Evolutionary conservation across 1,140 invertebrate species (phyloP).

Genomic region (Cryptotermes secundus): DNA sequence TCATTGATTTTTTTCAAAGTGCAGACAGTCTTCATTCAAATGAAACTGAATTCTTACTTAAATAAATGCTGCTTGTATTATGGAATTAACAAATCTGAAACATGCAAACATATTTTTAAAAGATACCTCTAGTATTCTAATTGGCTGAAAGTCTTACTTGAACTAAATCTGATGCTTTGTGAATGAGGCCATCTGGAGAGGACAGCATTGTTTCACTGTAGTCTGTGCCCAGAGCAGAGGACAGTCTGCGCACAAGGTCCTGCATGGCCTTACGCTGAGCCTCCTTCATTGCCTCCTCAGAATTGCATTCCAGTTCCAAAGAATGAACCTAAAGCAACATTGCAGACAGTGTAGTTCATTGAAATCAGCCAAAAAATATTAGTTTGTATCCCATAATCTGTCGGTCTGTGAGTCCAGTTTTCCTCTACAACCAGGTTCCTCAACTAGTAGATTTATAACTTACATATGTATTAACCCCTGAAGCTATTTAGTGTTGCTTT

Average conservation of each 20-base stretch:
- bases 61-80: too few species aligned
- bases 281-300: constrained; percentile 67
- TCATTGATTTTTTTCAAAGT: too few species aligned
- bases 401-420: not conserved
- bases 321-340: constrained; percentile 46
- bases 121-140: too few species aligned
- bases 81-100: too few species aligned
- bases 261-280: constrained; percentile 56
- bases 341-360: not conserved
- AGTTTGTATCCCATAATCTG: not conserved
- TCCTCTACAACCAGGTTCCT: not conserved
- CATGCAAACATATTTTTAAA: too few species aligned
- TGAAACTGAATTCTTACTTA: too few species aligned
- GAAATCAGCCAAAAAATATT: constrained; percentile 25
- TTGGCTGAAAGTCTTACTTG: constrained; percentile 50
- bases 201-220: constrained; percentile 22
- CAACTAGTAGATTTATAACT: too few species aligned
- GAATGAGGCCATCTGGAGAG: constrained; percentile 65
- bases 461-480: too few species aligned
- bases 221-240: constrained; percentile 58
- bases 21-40: too few species aligned
- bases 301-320: constrained; percentile 66
- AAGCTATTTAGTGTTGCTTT: too few species aligned
- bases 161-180: constrained; percentile 70
- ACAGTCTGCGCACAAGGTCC: constrained; percentile 67